Evolutionary conservation across 1,140 invertebrate species (phyloP).

Genomic region (Bacillus rossius): DNA sequence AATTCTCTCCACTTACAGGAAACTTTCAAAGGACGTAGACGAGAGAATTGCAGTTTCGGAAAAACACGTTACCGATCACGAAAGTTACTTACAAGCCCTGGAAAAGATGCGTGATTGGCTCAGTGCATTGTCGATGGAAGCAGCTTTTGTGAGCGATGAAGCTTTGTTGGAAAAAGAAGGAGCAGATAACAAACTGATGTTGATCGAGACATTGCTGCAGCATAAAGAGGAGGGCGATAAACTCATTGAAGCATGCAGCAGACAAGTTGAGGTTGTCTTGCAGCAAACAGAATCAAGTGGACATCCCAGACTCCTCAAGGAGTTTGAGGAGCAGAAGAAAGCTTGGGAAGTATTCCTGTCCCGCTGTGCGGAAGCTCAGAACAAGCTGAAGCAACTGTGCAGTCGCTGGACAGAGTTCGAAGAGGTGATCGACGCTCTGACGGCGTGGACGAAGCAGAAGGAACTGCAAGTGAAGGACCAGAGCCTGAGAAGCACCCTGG

Average conservation of each 20-base stretch:
- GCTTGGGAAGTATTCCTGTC: conserved; percentile 72
- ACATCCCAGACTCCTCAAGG: conserved; percentile 64
- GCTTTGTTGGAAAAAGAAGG: conserved; percentile 64
- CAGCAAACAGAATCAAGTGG: conserved; percentile 73
- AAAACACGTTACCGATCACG: conserved; percentile 72
- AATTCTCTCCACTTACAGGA: conserved; percentile 62
- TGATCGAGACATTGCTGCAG: conserved; percentile 68
- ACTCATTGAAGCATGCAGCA: conserved; percentile 62
- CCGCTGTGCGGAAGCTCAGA: conserved; percentile 60
- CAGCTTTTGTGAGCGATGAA: conserved; percentile 58
- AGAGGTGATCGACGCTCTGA: conserved; percentile 65
- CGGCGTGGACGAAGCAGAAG: conserved; percentile 77
- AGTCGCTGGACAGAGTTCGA: conserved; percentile 77
- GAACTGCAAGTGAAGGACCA: conserved; percentile 85
- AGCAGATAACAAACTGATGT: conserved; percentile 63
- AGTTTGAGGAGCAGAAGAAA: conserved; percentile 66
- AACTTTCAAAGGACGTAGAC: conserved; percentile 58
- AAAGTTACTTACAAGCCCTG: conserved; percentile 71
- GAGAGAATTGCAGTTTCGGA: conserved; percentile 60
- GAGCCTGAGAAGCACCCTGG: conserved; percentile 77
- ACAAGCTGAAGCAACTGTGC: conserved; percentile 62
- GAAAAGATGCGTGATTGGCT: conserved; percentile 70
- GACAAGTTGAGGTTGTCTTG: conserved; percentile 63
- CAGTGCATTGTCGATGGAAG: conserved; percentile 62
- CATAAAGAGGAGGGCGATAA: conserved; percentile 68